Conservation (phyloP, 2,888 invertebrate species). For the Microctonus brassicae region DNA sequence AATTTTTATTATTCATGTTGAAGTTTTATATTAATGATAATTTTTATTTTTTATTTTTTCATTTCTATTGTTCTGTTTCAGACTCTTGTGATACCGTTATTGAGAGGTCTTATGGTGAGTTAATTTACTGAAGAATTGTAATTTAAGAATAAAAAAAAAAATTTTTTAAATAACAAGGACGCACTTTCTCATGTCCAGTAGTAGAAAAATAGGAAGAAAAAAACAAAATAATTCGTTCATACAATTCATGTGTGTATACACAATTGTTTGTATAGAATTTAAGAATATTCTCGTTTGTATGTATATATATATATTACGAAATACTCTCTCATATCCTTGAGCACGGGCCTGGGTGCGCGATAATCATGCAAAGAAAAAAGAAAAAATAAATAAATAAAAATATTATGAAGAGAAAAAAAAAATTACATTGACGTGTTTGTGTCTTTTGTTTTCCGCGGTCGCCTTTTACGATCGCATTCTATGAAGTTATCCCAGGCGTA, state of each 20-base stretch:
- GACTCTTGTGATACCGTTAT: conserved; percentile 65
- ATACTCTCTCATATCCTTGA: conserved; percentile 38
- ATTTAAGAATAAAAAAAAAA: neutral
- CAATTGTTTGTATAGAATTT: conserved; percentile 1
- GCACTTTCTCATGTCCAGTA: neutral
- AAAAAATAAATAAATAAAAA: conserved; percentile 2
- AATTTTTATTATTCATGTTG: neutral
- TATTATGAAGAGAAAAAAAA: too few relatives aligned
- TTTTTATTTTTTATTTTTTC: conserved; percentile 15
- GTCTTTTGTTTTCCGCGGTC: conserved; percentile 42
- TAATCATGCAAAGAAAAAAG: conserved; percentile 11
- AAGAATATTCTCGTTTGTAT: conserved; percentile 12
- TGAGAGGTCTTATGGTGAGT: conserved; percentile 68
- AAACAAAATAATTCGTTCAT: too few relatives aligned
- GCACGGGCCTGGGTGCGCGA: neutral
- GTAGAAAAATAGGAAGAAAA: too few relatives aligned
- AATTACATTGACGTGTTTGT: conserved; percentile 38
- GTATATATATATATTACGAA: conserved; percentile 33
- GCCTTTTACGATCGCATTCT: conserved; percentile 45
- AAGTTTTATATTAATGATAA: neutral
- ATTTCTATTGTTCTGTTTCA: conserved; percentile 56
- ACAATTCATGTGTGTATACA: neutral
- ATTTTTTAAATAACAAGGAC: neutral
- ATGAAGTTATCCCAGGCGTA: conserved; percentile 44
- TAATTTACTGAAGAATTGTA: conserved; percentile 20